These are phyloP conservation scores for Pseudorectes ferrugineus DNA, from an alignment of 2,113 vertebrate genomes.

Conservation along the genomic window DNA sequence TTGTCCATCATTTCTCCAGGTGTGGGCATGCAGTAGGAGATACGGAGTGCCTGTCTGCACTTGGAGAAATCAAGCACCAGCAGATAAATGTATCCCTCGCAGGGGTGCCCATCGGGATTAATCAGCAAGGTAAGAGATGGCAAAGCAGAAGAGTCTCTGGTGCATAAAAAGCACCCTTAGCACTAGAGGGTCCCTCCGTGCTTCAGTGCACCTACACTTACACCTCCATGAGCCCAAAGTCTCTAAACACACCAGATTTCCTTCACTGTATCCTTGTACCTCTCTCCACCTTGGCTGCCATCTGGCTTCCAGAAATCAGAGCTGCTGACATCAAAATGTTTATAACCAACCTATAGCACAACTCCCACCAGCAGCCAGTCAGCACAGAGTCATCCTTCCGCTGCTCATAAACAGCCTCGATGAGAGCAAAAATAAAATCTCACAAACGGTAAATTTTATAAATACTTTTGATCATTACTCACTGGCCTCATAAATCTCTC, in stretches of 20 bases:
- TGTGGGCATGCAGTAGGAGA: neutral
- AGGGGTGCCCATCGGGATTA: accelerated
- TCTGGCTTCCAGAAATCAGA: neutral
- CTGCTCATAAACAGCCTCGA: neutral
- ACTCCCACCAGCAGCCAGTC: neutral
- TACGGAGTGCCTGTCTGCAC: neutral
- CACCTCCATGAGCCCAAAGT: accelerated
- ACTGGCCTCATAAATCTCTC: conserved; percentile 22
- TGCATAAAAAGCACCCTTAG: neutral
- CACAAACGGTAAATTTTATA: conserved; percentile 17
- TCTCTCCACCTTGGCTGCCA: neutral
- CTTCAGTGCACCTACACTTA: neutral
- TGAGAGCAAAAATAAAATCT: conserved; percentile 7
- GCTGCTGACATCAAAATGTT: neutral
- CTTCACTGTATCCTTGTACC: neutral
- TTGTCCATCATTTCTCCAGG: neutral
- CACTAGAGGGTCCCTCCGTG: neutral
- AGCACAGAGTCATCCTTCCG: neutral
- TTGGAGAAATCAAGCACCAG: neutral
- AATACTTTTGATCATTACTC: conserved; percentile 22
- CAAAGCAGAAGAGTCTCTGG: neutral
- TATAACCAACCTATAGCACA: neutral
- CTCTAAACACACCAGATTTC: neutral
- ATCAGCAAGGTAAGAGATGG: neutral
- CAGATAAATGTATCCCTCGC: accelerated